phyloP scores from a whole-genome alignment of 2,113 vertebrate species.

The Mastomys natalensis region DNA sequence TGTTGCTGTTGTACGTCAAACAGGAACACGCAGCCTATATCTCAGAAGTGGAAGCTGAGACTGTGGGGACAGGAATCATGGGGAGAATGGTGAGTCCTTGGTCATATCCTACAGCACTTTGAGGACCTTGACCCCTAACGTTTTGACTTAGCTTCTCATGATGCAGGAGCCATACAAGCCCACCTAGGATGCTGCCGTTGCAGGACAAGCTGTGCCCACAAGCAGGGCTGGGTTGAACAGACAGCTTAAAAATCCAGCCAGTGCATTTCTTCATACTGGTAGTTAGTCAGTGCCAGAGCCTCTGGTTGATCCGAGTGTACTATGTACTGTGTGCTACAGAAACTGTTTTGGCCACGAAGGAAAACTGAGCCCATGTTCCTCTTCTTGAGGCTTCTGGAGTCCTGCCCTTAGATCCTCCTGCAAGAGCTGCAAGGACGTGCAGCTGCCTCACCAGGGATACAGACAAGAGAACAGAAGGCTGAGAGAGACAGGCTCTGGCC shows the following conservation, averaged over 20 bases:
- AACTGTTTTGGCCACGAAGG: not conserved
- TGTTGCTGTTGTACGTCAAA: slow-evolving; percentile 95
- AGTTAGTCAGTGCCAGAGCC: not conserved
- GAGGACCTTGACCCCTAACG: not conserved
- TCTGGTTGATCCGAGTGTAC: not conserved
- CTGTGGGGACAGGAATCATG: slow-evolving; percentile 99
- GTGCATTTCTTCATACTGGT: not conserved
- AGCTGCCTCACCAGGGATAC: not conserved
- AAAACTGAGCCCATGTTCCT: slow-evolving; percentile 23
- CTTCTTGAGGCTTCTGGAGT: not conserved
- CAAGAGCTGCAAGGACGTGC: not conserved
- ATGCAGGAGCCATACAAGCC: not conserved
- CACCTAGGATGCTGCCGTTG: not conserved
- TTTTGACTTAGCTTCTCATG: not conserved
- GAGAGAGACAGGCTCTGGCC: not conserved
- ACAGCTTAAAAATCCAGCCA: not conserved
- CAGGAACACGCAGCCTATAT: slow-evolving; percentile 92
- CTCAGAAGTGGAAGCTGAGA: slow-evolving; percentile 94
- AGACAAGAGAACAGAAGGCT: not conserved
- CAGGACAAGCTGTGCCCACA: not conserved
- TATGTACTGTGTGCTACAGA: not conserved
- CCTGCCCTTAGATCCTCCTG: not conserved
- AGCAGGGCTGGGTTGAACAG: not conserved
- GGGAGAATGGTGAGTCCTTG: slow-evolving; percentile 94
- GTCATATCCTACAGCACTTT: not conserved